Evolutionary conservation across 1,140 invertebrate genomes (phyloP), one percentile per base, ranked within the genome.

Genomic region (Scylla paramamosain): DNA sequence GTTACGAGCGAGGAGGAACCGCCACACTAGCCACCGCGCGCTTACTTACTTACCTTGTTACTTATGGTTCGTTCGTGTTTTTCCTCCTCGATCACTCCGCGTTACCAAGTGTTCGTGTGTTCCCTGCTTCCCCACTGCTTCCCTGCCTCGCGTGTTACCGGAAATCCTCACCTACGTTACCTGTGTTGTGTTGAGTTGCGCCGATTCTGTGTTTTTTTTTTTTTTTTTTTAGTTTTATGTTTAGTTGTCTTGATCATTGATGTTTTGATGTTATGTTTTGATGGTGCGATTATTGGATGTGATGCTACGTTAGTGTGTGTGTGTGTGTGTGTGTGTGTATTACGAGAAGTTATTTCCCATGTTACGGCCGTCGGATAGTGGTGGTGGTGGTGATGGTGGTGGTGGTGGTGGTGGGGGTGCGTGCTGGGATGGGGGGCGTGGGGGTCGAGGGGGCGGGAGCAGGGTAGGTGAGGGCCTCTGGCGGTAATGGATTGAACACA

Each of bases 401-500:
- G 52, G 52, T 12, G 10, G 52, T 59, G 52, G 12, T 89, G 52
- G 52, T 12, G 10, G 52, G 2, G 52, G 12, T 91, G 89, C 45
- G 45, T 46, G 89, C 46, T 4, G 87, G 45, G 32, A 0, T 31
- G 86, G 86, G 32, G 86, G 86, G 2, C 52, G 52, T 59, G 2
- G 52, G 52, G 52, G 52, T 59, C 52, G 3, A 46, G n/a, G 48
- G 90, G 46, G 46, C 14, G 14, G 90, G 45, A 46, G 90, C 31
- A n/a, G 91, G 52, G 91, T 67, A 32, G 77, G 91, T 59, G 86
- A n/a, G 86, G 88, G 48, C 87, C 87, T 94, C 32, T 90, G 94
- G 77, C 29, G 88, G 94, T 95, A 95, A 95, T 95, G 94, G 94
- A 95, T 95, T 95, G 94, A 92, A 95, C 94, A 95, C 94, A 95